These are phyloP conservation scores for Buceros bicornis DNA, from an alignment of 2,797 vertebrate genomes.

Conservation along the genomic window DNA sequence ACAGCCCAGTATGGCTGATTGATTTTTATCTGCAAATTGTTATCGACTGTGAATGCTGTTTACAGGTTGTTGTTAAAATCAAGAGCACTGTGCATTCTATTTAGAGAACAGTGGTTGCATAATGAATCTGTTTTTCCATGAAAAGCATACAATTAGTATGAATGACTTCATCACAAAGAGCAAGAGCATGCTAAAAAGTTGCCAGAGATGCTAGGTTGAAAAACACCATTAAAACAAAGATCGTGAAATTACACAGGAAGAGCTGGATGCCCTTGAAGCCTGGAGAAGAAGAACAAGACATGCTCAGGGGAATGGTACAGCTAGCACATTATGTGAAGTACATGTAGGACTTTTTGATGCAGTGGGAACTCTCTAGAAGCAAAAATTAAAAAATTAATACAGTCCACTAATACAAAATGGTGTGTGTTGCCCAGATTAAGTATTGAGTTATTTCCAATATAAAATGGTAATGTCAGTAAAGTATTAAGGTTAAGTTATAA, in stretches of 20 bases:
- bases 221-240: background rate
- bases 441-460: background rate
- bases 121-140: conserved; percentile 59
- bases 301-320: background rate
- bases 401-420: background rate
- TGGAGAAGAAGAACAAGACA: background rate
- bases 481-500: background rate
- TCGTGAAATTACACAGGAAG: background rate
- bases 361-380: background rate
- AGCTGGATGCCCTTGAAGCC: background rate
- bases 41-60: conserved; percentile 69
- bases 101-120: conserved; percentile 66
- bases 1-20: conserved; percentile 63
- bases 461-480: background rate
- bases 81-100: conserved; percentile 52
- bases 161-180: conserved; percentile 40
- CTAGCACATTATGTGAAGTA: background rate
- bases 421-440: background rate
- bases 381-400: background rate
- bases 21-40: conserved; percentile 80
- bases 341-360: background rate
- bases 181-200: conserved; percentile 2
- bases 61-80: conserved; percentile 66
- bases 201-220: background rate
- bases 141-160: conserved; percentile 71